A percentile compares a stretch with the other conserved stretches of the same genome.
phyloP scores from a whole-genome alignment of 64 coral and sea anemone genomes.

The Montipora capricornis region DNA sequence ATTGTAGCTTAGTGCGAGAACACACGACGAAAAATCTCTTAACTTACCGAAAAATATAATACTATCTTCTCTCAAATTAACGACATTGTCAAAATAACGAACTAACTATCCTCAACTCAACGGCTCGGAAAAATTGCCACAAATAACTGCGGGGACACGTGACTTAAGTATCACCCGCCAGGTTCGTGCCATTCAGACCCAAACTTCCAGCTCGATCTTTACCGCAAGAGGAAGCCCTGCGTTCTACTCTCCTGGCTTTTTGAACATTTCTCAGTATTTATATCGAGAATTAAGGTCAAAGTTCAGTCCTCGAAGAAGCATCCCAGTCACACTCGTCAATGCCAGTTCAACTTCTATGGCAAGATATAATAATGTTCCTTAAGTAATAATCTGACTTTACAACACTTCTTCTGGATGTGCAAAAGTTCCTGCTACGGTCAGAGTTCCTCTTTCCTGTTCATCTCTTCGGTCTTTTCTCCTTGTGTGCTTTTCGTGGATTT shows the following conservation, averaged over 20 bases:
- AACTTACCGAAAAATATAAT: too few species aligned
- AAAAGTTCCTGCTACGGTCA: not conserved
- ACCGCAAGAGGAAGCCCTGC: not conserved
- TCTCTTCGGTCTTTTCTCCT: not conserved
- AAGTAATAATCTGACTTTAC: too few species aligned
- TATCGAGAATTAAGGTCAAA: not conserved
- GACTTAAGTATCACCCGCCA: not conserved
- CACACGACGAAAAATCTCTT: too few species aligned
- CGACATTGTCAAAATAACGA: too few species aligned
- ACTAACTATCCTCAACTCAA: not conserved
- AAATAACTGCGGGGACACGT: not conserved
- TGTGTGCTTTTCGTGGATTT: constrained; percentile 21
- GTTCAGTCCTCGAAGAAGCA: not conserved
- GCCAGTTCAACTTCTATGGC: too few species aligned
- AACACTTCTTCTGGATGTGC: too few species aligned
- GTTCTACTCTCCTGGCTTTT: not conserved
- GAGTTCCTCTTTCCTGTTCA: constrained; percentile 41
- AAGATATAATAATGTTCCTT: not conserved
- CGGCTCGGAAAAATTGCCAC: not conserved
- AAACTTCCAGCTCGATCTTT: not conserved
- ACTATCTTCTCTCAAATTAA: too few species aligned
- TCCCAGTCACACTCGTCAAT: too few species aligned
- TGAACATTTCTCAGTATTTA: not conserved
- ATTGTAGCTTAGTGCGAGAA: too few species aligned
- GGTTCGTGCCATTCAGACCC: not conserved